A percentile compares a stretch with the other conserved stretches of the same genome.
phyloP scores from a whole-genome alignment of 2,797 vertebrate genomes.

The Danionella dracula region DNA sequence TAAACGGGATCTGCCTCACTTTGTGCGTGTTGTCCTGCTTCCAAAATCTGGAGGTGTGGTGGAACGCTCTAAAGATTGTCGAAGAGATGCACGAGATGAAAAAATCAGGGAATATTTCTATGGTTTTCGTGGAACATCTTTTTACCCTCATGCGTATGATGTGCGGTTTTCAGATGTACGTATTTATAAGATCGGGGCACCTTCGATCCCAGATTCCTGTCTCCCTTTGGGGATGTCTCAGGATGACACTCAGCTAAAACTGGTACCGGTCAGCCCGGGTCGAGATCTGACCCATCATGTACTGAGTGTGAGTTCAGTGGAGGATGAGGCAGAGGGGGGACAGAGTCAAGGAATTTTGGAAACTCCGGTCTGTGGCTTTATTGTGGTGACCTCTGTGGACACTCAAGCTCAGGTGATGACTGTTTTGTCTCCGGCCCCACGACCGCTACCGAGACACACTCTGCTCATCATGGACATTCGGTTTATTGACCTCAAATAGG shows the following conservation, averaged over 20 bases:
- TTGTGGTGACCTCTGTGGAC: conserved; percentile 92
- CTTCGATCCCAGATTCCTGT: conserved; percentile 95
- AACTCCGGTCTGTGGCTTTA: conserved; percentile 84
- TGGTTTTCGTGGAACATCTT: conserved; percentile 85
- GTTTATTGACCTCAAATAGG: conserved; percentile 92
- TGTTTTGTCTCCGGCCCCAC: conserved; percentile 86
- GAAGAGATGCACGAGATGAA: conserved; percentile 87
- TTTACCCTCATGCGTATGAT: conserved; percentile 93
- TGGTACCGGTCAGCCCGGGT: conserved; percentile 91
- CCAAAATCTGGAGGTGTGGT: conserved; percentile 93
- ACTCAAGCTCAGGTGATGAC: conserved; percentile 91
- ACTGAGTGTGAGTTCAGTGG: conserved; percentile 84
- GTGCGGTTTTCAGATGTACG: conserved; percentile 95
- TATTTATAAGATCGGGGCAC: conserved; percentile 96
- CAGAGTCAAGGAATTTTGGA: conserved; percentile 66
- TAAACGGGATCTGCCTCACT: conserved; percentile 92
- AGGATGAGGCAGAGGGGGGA: conserved; percentile 64
- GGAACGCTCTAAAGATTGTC: conserved; percentile 93
- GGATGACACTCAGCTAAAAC: conserved; percentile 95
- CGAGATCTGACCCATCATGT: conserved; percentile 95
- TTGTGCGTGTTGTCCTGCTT: conserved; percentile 88
- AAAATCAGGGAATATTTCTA: conserved; percentile 97
- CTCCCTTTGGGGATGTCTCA: conserved; percentile 96
- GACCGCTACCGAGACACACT: conserved; percentile 88
- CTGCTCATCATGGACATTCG: conserved; percentile 98